A percentile compares a stretch with the other conserved stretches of the same genome.
phyloP scores from a whole-genome alignment of 1,140 invertebrate species.

The Hyles euphorbiae region DNA sequence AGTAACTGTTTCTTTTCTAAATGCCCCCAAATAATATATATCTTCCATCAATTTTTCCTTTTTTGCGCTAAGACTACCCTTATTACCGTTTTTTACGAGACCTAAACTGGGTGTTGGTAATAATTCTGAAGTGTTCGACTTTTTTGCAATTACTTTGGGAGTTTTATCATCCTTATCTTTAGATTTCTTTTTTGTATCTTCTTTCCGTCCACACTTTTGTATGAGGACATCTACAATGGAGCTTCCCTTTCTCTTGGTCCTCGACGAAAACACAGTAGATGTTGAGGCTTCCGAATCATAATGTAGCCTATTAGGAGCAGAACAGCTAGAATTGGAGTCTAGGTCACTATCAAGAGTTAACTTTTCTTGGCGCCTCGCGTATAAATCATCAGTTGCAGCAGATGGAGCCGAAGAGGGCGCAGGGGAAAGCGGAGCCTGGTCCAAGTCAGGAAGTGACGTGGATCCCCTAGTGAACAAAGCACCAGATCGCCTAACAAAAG shows the following conservation, averaged over 20 bases:
- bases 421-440: constrained; percentile 80
- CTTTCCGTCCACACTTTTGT: constrained; percentile 78
- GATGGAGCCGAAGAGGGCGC: constrained; percentile 76
- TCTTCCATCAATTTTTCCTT: constrained; percentile 74
- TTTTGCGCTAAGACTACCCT: constrained; percentile 71
- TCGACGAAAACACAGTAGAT: constrained; percentile 77
- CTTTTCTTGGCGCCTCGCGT: constrained; percentile 68
- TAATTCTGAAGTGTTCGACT: constrained; percentile 76
- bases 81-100: constrained; percentile 64
- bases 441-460: constrained; percentile 85
- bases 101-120: constrained; percentile 77
- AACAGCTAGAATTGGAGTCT: constrained; percentile 81
- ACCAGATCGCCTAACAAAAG: constrained; percentile 46
- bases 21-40: constrained; percentile 79
- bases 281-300: constrained; percentile 82
- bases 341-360: constrained; percentile 77
- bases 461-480: constrained; percentile 73
- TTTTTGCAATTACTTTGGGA: constrained; percentile 75
- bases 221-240: constrained; percentile 81
- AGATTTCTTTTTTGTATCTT: constrained; percentile 75
- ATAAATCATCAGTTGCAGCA: constrained; percentile 60
- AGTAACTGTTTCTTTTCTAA: constrained; percentile 82
- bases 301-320: constrained; percentile 74
- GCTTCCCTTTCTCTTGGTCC: constrained; percentile 72
- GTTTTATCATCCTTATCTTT: constrained; percentile 73